phyloP scores from a whole-genome alignment of 2,797 vertebrate genomes.

The Notoglanidium macrostoma region DNA sequence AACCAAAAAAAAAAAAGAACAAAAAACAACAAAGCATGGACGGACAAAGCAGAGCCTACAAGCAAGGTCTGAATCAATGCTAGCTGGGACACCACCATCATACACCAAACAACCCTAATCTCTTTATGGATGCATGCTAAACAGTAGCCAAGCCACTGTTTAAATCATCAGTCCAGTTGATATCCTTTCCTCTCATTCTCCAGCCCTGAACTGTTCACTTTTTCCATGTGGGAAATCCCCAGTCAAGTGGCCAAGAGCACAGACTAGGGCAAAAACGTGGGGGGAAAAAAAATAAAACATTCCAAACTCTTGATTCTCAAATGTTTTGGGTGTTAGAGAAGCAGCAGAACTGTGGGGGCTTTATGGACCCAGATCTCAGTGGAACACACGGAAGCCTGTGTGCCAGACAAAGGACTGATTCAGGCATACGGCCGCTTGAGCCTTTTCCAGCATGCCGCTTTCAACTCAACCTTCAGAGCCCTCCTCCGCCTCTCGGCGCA shows the following conservation, averaged over 20 bases:
- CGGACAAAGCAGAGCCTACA: slow-evolving; percentile 17
- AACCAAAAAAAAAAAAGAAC: background rate
- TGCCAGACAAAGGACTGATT: slow-evolving; percentile 79
- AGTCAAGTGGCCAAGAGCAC: slow-evolving; percentile 42
- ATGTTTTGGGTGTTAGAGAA: slow-evolving; percentile 70
- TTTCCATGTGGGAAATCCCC: slow-evolving; percentile 64
- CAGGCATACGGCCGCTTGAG: slow-evolving; percentile 60
- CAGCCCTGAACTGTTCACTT: slow-evolving; percentile 49
- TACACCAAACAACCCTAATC: slow-evolving; percentile 64
- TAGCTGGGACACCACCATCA: background rate
- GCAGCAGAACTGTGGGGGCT: slow-evolving; percentile 74
- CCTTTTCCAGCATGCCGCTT: slow-evolving; percentile 57
- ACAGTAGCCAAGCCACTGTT: slow-evolving; percentile 41
- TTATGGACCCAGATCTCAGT: slow-evolving; percentile 70
- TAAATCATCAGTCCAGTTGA: background rate
- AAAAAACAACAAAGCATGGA: background rate
- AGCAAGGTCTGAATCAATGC: background rate
- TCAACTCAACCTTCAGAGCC: slow-evolving; percentile 72
- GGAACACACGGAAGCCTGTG: slow-evolving; percentile 67
- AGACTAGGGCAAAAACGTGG: slow-evolving; percentile 37
- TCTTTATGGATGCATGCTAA: background rate
- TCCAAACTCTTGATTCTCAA: slow-evolving; percentile 73
- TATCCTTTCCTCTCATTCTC: slow-evolving; percentile 44
- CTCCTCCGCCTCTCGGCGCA: slow-evolving; percentile 57
- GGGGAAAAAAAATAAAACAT: slow-evolving; percentile 54